A percentile compares a stretch with the other conserved stretches of the same genome.
These are phyloP conservation scores for Drosophila subpulchrella DNA, from an alignment of 1,140 invertebrate species.

Conservation along the genomic window DNA sequence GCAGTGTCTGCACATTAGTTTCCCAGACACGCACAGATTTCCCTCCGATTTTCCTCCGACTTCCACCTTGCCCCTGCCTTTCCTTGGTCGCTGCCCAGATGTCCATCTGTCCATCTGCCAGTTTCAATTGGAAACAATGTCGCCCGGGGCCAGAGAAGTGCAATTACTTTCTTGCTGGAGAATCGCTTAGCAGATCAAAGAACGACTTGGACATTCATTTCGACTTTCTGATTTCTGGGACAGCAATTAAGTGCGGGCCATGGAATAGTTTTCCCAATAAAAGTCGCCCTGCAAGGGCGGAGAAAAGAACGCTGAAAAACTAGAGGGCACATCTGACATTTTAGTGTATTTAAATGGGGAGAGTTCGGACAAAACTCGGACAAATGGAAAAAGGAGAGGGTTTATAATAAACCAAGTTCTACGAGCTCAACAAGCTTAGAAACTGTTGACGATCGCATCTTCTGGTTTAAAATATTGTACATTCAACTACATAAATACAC, in stretches of 20 bases:
- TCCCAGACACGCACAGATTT: slow-evolving; percentile 51
- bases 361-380: not conserved
- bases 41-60: not conserved
- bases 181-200: slow-evolving; percentile 43
- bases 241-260: slow-evolving; percentile 36
- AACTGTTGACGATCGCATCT: no score
- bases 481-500: no score
- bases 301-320: not conserved
- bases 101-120: slow-evolving; percentile 41
- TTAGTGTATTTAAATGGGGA: slow-evolving; percentile 1
- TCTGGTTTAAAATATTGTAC: no score
- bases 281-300: not conserved
- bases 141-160: slow-evolving; percentile 33
- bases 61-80: not conserved
- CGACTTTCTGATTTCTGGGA: slow-evolving; percentile 28
- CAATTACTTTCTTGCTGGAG: slow-evolving; percentile 57
- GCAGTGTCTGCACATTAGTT: slow-evolving; percentile 69
- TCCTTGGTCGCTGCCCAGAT: slow-evolving; percentile 5
- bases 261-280: slow-evolving; percentile 26
- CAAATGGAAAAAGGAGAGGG: not conserved
- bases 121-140: slow-evolving; percentile 59
- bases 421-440: no score
- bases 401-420: no score
- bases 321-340: not conserved
- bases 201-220: not conserved